Percentiles rank a stretch among this genome's conserved stretches.
Conservation (phyloP, 2,888 invertebrate species). For the Drosophila formosana region DNA sequence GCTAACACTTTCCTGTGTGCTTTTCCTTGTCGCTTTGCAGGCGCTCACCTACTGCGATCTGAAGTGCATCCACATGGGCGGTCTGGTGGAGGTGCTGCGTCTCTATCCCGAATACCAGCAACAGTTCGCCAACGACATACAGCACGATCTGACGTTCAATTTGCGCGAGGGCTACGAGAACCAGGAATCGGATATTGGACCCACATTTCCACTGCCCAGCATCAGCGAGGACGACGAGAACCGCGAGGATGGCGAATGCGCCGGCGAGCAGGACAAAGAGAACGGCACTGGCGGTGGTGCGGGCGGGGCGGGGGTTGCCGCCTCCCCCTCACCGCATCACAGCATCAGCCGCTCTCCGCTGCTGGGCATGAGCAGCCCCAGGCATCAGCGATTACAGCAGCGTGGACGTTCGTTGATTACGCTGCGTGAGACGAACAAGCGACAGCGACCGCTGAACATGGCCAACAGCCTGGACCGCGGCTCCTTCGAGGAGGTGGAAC, state of each 20-base stretch:
- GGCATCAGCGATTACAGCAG: constrained; percentile 84
- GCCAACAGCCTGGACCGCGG: constrained; percentile 85
- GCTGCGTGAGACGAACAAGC: constrained; percentile 89
- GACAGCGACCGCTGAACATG: constrained; percentile 88
- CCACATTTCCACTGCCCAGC: constrained; percentile 90
- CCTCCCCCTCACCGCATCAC: constrained; percentile 86
- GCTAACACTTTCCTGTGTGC: constrained; percentile 15
- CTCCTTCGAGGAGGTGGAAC: constrained; percentile 71
- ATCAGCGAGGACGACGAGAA: constrained; percentile 98
- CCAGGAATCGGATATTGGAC: constrained; percentile 87
- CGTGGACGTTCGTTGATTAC: constrained; percentile 85
- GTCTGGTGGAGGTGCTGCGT: constrained; percentile 94
- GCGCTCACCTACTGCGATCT: constrained; percentile 98
- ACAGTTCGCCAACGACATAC: constrained; percentile 96
- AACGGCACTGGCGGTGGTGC: constrained; percentile 90
- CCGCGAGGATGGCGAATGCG: constrained; percentile 92
- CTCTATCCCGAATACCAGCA: constrained; percentile 98
- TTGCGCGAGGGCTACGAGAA: constrained; percentile 96
- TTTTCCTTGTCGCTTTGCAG: constrained; percentile 81
- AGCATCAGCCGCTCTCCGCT: constrained; percentile 80
- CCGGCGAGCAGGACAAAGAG: constrained; percentile 97
- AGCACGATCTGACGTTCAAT: constrained; percentile 97
- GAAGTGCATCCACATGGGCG: constrained; percentile 96
- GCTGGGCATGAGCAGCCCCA: constrained; percentile 79
- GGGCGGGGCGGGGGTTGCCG: constrained; percentile 87